Conservation (phyloP, 2,888 invertebrate genomes). For the Macrosiphum euphorbiae region DNA sequence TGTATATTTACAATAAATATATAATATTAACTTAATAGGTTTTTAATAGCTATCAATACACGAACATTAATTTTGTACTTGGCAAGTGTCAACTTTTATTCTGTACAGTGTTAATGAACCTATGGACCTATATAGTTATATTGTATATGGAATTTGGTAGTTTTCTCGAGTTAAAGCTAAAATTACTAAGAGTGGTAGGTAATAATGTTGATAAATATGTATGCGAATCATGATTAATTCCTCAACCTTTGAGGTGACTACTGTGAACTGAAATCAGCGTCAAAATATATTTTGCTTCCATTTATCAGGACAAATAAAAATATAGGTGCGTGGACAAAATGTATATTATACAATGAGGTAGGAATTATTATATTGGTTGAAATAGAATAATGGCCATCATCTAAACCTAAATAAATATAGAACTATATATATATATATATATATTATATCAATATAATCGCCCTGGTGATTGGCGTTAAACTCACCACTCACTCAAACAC, state of each 20-base stretch:
- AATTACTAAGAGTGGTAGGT: background rate
- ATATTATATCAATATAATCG: too few species aligned
- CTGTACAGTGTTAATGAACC: background rate
- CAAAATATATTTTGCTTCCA: too few species aligned
- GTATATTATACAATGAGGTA: too few species aligned
- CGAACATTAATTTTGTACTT: background rate
- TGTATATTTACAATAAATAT: background rate
- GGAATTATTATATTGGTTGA: too few species aligned
- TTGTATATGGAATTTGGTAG: background rate
- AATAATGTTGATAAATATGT: background rate
- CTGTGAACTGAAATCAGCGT: background rate
- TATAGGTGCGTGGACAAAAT: too few species aligned
- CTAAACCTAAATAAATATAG: too few species aligned
- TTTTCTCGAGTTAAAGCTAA: background rate
- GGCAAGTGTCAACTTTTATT: background rate
- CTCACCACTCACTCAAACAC: too few species aligned
- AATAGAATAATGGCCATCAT: too few species aligned
- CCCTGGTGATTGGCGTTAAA: too few species aligned
- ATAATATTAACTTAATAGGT: background rate
- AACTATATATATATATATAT: too few species aligned
- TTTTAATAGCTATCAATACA: constrained; percentile 7
- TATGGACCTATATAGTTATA: background rate
- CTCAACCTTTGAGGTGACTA: background rate
- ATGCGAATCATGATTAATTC: background rate
- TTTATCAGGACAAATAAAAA: too few species aligned